Evolutionary conservation across 2,113 vertebrate genomes (phyloP), one percentile per base, ranked within the genome.

Genomic region (Podarcis raffonei): DNA sequence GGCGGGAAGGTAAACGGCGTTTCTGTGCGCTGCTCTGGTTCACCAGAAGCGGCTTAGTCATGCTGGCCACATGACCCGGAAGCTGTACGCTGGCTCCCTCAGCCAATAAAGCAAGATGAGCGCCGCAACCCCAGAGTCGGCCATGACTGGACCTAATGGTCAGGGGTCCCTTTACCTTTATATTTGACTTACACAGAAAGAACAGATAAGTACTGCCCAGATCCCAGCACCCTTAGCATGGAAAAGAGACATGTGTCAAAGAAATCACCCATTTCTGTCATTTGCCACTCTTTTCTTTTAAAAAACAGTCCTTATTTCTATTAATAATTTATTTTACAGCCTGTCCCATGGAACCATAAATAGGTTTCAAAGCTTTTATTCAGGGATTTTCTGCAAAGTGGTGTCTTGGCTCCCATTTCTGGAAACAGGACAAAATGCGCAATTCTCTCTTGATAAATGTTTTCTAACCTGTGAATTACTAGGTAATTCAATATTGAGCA

Each of bases 401-500:
- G 68, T 20, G 81, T 25, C 12, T 82, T 83, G 80, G 37, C 69
- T 76, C 62, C 4, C 3, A 18, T 66, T 82, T 1, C 42, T 77
- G 65, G 76, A 6, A 57, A 32, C 35, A 37, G 1, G 25, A 3
- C 8, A 86, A 82, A 57, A 79, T 71, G 68, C 6, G 59, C 25
- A 71, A 79, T 79, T 80, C 22, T 59, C 42, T 84, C 32, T 78
- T 77, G 81, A 78, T 89, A 69, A 69, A 77, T 78, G 37, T 66
- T 23, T 39, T 80, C 59, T 71, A 85, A 74, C 74, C 80, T 71
- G 35, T 2, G 62, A 74, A 57, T 87, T 68, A 87, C 53, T 78
- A 68, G 16, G 71, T 76, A 80, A 62, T 84, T 13, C 69, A 81
- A 81, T 5, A 23, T 30, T 75, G 65, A 89, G 35, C 84, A 87